Conservation (phyloP, 2,113 vertebrate species). For the Sinocyclocheilus anophthalmus region DNA sequence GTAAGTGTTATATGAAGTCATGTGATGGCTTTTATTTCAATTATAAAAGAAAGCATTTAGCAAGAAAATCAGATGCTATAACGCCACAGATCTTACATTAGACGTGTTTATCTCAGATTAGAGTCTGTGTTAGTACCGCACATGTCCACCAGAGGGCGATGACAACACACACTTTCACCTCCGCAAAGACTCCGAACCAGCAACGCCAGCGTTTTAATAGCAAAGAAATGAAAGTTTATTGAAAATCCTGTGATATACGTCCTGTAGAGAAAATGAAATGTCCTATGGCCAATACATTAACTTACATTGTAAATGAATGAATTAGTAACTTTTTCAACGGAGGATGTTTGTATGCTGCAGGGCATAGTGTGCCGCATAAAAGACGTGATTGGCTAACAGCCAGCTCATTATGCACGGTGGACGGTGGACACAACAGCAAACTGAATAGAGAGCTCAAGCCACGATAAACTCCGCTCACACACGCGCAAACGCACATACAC, state of each 20-base stretch:
- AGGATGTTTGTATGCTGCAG: neutral
- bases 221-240: neutral
- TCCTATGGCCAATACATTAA: slow-evolving; percentile 9
- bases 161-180: slow-evolving; percentile 36
- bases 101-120: neutral
- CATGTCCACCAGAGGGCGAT: slow-evolving; percentile 53
- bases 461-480: slow-evolving; percentile 13
- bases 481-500: neutral
- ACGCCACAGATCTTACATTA: neutral
- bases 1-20: neutral
- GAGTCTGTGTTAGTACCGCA: slow-evolving; percentile 9
- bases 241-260: neutral
- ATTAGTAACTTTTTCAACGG: neutral
- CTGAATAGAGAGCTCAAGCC: slow-evolving; percentile 14
- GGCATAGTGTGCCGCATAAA: neutral
- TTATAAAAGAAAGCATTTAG: neutral
- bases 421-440: slow-evolving; percentile 27
- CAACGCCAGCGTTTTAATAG: slow-evolving; percentile 21
- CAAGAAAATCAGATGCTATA: neutral
- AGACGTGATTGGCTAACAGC: slow-evolving; percentile 34
- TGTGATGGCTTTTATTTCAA: neutral
- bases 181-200: neutral
- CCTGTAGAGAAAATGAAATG: neutral
- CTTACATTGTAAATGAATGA: neutral
- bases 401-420: slow-evolving; percentile 27